Base-by-base conservation (phyloP, 2,797 vertebrate genomes). In the Anguilla pacifica region DNA sequence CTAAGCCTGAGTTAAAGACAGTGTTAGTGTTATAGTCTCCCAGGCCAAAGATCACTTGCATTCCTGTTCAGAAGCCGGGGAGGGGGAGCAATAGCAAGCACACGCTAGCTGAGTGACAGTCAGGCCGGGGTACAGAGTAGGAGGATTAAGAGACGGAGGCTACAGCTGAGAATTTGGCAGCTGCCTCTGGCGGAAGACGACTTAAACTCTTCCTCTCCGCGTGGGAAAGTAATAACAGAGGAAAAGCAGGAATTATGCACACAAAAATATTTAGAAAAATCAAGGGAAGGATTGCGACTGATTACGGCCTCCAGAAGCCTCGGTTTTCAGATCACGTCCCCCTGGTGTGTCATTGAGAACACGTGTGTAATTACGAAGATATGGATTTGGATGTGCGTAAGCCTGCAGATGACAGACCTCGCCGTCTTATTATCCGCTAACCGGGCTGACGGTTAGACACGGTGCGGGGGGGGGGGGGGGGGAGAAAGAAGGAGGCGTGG, bases 241-340 rank as follows among this genome's bases (percentile, higher is more conserved):
- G 74, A 81, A 49, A n/a, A 81, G 77, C 19, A n/a, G 77, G 77
- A 10, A 49, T 81, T 81, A 81, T 43, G 43, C 22, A 9, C 39
- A 17, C 43, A 49, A 81, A 81, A 81, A 81, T 81, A 81, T 81
- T 81, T 81, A 81, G 77, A 81, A 49, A 81, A 81, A 46, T 51
- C 28, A 49, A 31, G 55, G 83, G 49, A 55, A 55, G 17, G 83
- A 55, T 84, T 84, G 28, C 28, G 5, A 57, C 22, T 84, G 46
- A 84, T 84, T 49, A 84, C 83, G 10, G 25, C 49, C 31, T 49
- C 83, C n/a, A 6, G 15, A 81, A 51, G 49, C 51, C 83, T 31
- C 13, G 9, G 83, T 51, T 57, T 83, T 84, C 49, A 84, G 49
- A 84, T 59, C 55, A 84, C 17, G 59, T 31, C 77, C 83, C 46